phyloP scores from a whole-genome alignment of 2,888 invertebrate genomes.

The Machimus atricapillus region DNA sequence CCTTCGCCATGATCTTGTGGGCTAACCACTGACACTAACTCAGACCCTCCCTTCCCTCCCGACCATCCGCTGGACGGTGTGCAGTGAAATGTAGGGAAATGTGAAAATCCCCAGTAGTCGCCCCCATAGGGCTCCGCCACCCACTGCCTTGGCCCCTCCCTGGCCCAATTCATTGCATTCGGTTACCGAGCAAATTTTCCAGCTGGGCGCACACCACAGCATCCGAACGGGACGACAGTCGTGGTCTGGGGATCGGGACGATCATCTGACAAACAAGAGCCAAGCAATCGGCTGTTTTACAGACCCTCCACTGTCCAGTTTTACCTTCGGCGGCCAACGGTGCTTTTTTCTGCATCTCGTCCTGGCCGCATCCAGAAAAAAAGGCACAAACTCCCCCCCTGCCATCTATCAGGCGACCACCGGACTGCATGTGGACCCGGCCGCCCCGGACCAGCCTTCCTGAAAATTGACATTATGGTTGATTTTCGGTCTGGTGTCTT shows the following conservation, averaged over 20 bases:
- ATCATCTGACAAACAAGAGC: conserved; percentile 35
- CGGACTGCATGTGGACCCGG: background rate
- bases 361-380: background rate
- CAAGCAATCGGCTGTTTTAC: conserved; percentile 36
- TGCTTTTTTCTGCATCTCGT: conserved; percentile 1
- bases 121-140: background rate
- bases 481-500: background rate
- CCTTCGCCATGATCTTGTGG: conserved; percentile 33
- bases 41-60: background rate
- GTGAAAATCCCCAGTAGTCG: conserved; percentile 31
- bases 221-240: conserved; percentile 25
- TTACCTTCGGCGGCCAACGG: background rate
- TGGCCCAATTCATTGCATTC: conserved; percentile 40
- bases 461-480: conserved; percentile 21
- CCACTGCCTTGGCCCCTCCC: background rate
- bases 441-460: background rate
- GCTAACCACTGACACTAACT: conserved; percentile 39
- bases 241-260: conserved; percentile 3
- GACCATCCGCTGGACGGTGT: background rate
- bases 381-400: background rate
- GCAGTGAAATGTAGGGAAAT: conserved; percentile 37
- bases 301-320: background rate
- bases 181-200: conserved; percentile 44
- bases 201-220: conserved; percentile 38
- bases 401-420: background rate